Evolutionary conservation across 2,888 invertebrate species (phyloP).

Genomic region (Elegia similella): DNA sequence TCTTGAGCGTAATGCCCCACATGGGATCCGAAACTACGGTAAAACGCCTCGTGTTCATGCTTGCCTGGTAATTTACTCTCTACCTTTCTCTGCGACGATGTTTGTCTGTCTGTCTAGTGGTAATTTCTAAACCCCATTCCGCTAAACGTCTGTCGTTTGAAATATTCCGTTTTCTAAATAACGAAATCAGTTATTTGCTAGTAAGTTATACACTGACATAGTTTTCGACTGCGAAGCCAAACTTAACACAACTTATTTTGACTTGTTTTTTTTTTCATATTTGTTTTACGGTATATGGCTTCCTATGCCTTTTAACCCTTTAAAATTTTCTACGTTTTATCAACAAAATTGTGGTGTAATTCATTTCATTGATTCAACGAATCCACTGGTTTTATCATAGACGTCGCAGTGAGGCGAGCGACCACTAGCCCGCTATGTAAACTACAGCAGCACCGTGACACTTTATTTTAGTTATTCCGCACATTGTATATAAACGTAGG

Average conservation of each 20-base stretch:
- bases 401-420: too few species aligned
- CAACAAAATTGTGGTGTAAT: too few species aligned
- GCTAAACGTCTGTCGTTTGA: constrained; percentile 11
- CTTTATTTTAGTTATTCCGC: too few species aligned
- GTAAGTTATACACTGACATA: not conserved
- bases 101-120: constrained; percentile 27
- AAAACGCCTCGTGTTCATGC: constrained; percentile 45
- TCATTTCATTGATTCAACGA: too few species aligned
- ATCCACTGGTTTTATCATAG: too few species aligned
- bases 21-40: constrained; percentile 52
- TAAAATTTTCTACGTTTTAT: too few species aligned
- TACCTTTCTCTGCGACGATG: constrained; percentile 16
- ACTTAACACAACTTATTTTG: not conserved
- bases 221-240: not conserved
- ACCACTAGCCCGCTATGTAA: too few species aligned
- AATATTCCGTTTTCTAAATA: not conserved
- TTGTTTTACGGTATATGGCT: too few species aligned
- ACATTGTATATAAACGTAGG: too few species aligned
- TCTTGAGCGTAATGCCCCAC: constrained; percentile 74
- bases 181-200: not conserved
- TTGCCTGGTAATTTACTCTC: constrained; percentile 47
- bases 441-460: too few species aligned
- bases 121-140: not conserved
- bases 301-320: too few species aligned
- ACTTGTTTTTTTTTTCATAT: too few species aligned